These are phyloP conservation scores for Nymphalis urticae DNA, from an alignment of 2,888 invertebrate species.

Conservation along the genomic window DNA sequence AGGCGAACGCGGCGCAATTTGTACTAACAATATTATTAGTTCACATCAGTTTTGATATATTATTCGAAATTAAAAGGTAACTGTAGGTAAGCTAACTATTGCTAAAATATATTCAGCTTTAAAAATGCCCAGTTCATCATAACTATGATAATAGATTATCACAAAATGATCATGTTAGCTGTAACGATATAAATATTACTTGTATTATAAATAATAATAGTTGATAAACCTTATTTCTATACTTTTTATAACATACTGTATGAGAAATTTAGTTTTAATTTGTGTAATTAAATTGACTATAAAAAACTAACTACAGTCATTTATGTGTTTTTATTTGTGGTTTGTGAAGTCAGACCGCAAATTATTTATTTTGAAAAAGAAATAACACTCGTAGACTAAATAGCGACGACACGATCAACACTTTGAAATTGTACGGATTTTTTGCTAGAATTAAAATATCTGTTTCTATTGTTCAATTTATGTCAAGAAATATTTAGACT, in stretches of 20 bases:
- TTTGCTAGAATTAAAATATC: background rate
- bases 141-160: too few relatives aligned
- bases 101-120: too few relatives aligned
- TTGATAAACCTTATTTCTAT: background rate
- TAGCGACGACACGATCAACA: too few relatives aligned
- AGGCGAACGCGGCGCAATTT: background rate
- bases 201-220: too few relatives aligned
- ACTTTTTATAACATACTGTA: background rate
- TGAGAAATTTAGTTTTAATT: background rate
- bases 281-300: slow-evolving; percentile 10
- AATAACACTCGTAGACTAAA: too few relatives aligned
- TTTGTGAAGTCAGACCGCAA: slow-evolving; percentile 1
- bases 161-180: too few relatives aligned
- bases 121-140: too few relatives aligned
- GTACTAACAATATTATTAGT: slow-evolving; percentile 1
- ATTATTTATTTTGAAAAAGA: background rate
- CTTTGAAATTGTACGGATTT: too few relatives aligned
- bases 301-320: background rate
- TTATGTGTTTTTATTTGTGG: slow-evolving; percentile 4
- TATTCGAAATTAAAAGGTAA: background rate
- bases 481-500: background rate
- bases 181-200: too few relatives aligned
- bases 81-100: too few relatives aligned
- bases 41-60: background rate
- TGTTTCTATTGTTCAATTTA: background rate